phyloP scores from a whole-genome alignment of 2,113 vertebrate genomes.

The Blennius ocellaris region DNA sequence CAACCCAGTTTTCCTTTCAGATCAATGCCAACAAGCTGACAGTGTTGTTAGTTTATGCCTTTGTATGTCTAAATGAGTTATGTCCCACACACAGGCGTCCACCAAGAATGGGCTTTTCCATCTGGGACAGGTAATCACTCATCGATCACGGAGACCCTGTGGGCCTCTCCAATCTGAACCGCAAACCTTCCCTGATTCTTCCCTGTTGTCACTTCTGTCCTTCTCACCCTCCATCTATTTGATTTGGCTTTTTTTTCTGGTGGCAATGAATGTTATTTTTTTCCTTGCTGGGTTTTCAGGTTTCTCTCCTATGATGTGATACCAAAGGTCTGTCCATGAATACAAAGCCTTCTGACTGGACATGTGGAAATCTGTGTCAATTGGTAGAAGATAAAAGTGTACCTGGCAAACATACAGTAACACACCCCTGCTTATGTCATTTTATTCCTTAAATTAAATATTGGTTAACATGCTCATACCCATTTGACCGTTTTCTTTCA shows the following conservation, averaged over 20 bases:
- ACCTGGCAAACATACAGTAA: neutral
- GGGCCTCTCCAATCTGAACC: conserved; percentile 49
- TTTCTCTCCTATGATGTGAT: conserved; percentile 56
- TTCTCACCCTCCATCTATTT: conserved; percentile 59
- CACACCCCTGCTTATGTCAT: neutral
- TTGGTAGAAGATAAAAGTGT: conserved; percentile 2
- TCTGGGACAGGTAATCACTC: conserved; percentile 83
- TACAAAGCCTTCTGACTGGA: conserved; percentile 50
- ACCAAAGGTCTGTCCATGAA: conserved; percentile 54
- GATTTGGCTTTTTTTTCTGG: conserved; percentile 64
- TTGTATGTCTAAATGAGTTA: conserved; percentile 77
- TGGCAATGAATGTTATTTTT: conserved; percentile 63
- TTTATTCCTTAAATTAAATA: neutral
- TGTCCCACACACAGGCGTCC: conserved; percentile 84
- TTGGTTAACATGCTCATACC: neutral
- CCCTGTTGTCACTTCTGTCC: conserved; percentile 53
- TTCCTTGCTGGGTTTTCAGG: conserved; percentile 59
- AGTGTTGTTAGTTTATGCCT: conserved; percentile 41
- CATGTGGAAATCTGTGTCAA: conserved; percentile 47
- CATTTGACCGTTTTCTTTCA: neutral
- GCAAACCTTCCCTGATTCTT: conserved; percentile 55
- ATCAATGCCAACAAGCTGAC: conserved; percentile 23
- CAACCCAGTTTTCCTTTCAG: conserved; percentile 17
- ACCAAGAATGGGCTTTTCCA: conserved; percentile 85
- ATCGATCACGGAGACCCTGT: conserved; percentile 45